Conservation (phyloP, 1,140 invertebrate genomes). For the Drosophila simulans region DNA sequence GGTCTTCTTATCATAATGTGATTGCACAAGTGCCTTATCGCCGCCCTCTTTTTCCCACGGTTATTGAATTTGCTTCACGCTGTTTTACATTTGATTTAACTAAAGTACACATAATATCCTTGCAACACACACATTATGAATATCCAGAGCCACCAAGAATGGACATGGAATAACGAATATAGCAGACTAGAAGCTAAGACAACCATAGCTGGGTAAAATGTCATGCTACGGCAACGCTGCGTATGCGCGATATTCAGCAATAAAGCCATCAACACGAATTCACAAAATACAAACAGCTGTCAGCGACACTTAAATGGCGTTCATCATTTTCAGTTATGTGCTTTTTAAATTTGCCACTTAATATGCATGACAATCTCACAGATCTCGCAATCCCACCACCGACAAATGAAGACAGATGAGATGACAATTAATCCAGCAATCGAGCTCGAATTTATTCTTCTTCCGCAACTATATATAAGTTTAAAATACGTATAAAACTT, state of each 20-base stretch:
- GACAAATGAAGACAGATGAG: slow-evolving; percentile 59
- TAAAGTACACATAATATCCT: no score
- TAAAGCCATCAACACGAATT: slow-evolving; percentile 11
- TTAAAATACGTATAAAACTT: slow-evolving; percentile 30
- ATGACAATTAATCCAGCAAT: slow-evolving; percentile 62
- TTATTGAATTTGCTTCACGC: no score
- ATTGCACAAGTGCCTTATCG: no score
- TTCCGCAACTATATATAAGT: slow-evolving; percentile 4
- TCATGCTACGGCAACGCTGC: not conserved
- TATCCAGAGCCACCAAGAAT: no score
- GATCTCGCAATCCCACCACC: slow-evolving; percentile 30
- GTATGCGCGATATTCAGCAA: slow-evolving; percentile 17
- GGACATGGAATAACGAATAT: no score
- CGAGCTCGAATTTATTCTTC: slow-evolving; percentile 27
- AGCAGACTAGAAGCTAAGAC: no score
- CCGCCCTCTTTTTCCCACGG: no score
- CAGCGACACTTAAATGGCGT: slow-evolving; percentile 54
- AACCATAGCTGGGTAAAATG: no score
- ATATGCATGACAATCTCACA: slow-evolving; percentile 35
- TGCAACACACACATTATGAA: no score
- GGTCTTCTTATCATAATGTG: no score
- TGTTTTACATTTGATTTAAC: no score
- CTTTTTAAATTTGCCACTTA: slow-evolving; percentile 40
- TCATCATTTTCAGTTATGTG: slow-evolving; percentile 17
- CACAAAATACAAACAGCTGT: slow-evolving; percentile 22